A percentile compares a stretch with the other conserved stretches of the same genome.
Conservation (phyloP, 2,113 vertebrate genomes). For the Lanius collurio region DNA sequence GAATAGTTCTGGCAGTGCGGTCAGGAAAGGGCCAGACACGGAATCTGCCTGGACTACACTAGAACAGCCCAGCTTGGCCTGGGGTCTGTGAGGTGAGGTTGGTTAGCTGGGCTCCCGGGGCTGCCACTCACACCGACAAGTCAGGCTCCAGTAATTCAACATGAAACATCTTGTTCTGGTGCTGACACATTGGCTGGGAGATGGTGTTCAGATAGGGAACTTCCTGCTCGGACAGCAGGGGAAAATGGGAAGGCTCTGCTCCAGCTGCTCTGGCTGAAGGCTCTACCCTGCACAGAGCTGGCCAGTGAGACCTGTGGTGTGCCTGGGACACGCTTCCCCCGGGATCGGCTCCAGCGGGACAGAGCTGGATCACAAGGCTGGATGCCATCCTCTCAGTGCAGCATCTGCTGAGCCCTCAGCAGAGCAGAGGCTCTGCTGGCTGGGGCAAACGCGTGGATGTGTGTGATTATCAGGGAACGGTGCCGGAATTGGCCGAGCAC, state of each 20-base stretch:
- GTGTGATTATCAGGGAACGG: not conserved
- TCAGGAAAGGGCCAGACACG: not conserved
- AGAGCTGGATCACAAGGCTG: not conserved
- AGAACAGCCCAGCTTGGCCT: fast-evolving
- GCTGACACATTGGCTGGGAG: not conserved
- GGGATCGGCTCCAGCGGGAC: fast-evolving
- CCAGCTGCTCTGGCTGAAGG: not conserved
- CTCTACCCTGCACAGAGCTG: not conserved
- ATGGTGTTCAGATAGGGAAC: not conserved
- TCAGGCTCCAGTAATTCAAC: not conserved
- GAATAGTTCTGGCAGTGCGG: not conserved
- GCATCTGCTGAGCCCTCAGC: not conserved
- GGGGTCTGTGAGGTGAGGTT: fast-evolving
- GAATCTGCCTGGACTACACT: not conserved
- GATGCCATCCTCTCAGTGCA: not conserved
- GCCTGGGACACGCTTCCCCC: not conserved
- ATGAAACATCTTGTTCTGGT: not conserved
- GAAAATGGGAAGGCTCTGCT: not conserved
- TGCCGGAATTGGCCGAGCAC: not conserved
- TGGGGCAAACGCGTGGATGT: fast-evolving
- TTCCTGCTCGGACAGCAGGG: not conserved
- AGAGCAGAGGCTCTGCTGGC: not conserved
- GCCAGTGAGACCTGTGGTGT: fast-evolving
- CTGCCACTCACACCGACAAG: not conserved
- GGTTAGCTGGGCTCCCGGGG: not conserved